phyloP scores from a whole-genome alignment of 1,140 invertebrate species.

The Calliopsis andreniformis region DNA sequence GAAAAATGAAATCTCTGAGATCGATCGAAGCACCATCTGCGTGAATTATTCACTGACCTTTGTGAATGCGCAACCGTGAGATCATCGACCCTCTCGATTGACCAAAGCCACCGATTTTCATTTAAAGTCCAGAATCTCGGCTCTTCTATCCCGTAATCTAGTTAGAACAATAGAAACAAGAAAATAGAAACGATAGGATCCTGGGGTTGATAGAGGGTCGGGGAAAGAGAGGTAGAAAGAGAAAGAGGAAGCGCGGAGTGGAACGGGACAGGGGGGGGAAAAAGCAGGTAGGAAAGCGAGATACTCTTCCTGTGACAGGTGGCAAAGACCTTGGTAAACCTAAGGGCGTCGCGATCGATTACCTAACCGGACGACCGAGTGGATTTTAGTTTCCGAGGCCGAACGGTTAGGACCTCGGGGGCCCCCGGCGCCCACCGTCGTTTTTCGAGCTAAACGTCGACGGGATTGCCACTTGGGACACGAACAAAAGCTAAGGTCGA shows the following conservation, averaged over 20 bases:
- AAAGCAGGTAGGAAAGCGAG: slow-evolving; percentile 59
- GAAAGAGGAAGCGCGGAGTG: slow-evolving; percentile 9
- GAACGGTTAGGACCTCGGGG: slow-evolving; percentile 43
- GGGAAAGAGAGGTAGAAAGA: not conserved
- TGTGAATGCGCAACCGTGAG: slow-evolving; percentile 18
- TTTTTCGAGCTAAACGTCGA: slow-evolving; percentile 64
- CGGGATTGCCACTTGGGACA: slow-evolving; percentile 69
- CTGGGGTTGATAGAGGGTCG: not conserved
- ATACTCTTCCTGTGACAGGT: slow-evolving; percentile 72
- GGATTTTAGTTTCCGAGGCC: slow-evolving; percentile 63
- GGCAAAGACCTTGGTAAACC: slow-evolving; percentile 79
- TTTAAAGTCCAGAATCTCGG: not conserved
- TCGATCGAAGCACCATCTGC: not conserved
- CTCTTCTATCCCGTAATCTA: not conserved
- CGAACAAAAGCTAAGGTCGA: slow-evolving; percentile 78
- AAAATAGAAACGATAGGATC: not conserved
- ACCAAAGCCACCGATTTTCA: not conserved
- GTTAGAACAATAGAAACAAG: not conserved
- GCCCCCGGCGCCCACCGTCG: slow-evolving; percentile 64
- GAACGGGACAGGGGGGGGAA: not conserved
- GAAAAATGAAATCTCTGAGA: not conserved
- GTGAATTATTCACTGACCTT: slow-evolving; percentile 39
- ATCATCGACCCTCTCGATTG: slow-evolving; percentile 34
- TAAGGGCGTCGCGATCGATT: slow-evolving; percentile 75
- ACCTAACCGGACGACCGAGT: slow-evolving; percentile 68